A percentile compares a stretch with the other conserved stretches of the same genome.
phyloP scores from a whole-genome alignment of 1,140 invertebrate species.

The Calycopis cecrops region DNA sequence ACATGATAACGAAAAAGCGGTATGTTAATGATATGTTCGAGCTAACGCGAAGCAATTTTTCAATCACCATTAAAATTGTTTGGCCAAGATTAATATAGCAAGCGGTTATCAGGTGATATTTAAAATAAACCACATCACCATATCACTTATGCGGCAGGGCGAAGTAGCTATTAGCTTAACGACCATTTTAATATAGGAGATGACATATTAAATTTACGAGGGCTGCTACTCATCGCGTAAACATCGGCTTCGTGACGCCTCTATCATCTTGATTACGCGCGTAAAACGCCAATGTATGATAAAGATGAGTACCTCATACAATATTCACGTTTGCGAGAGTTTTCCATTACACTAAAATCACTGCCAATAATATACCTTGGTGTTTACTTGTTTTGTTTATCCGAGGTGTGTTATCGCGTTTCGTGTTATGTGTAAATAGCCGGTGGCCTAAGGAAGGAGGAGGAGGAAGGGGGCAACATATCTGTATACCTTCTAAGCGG shows the following conservation, averaged over 20 bases:
- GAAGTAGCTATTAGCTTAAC: conserved; percentile 68
- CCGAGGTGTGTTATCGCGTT: no score
- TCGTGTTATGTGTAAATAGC: no score
- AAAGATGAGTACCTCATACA: no score
- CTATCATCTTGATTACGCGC: conserved; percentile 63
- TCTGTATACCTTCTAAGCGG: no score
- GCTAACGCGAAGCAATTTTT: background rate
- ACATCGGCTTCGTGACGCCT: conserved; percentile 58
- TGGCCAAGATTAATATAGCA: conserved; percentile 14
- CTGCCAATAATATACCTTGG: no score
- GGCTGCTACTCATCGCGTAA: conserved; percentile 55
- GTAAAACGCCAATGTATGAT: conserved; percentile 39
- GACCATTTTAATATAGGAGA: conserved; percentile 71
- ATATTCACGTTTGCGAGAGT: no score
- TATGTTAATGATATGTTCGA: conserved; percentile 7
- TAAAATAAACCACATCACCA: conserved; percentile 50
- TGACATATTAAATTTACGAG: conserved; percentile 73
- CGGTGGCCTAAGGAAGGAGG: no score
- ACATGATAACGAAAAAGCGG: background rate
- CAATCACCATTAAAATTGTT: conserved; percentile 27
- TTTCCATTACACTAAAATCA: no score
- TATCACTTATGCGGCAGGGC: conserved; percentile 51
- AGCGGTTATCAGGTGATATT: conserved; percentile 13
- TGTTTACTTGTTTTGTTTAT: no score
- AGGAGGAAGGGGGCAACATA: no score